Conservation (phyloP, 2,888 invertebrate genomes). For the Melinaea marsaeus region DNA sequence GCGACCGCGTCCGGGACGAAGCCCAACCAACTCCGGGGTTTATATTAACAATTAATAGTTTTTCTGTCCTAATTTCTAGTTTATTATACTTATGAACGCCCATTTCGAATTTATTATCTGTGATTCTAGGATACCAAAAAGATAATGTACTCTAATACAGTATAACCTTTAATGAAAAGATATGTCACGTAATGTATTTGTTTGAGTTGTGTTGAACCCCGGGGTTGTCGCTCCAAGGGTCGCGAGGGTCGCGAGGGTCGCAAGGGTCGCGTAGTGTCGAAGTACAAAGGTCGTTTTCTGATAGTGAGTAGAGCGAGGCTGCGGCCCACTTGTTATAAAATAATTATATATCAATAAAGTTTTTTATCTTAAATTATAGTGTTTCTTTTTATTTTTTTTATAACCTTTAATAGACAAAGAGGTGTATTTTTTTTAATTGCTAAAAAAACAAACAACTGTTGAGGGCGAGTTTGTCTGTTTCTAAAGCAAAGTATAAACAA, state of each 20-base stretch:
- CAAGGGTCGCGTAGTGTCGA: slow-evolving; percentile 34
- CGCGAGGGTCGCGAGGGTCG: slow-evolving; percentile 22
- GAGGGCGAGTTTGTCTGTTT: no score
- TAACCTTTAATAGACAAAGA: neutral
- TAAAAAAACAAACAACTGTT: no score
- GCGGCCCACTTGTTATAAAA: slow-evolving; percentile 64
- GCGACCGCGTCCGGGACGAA: no score
- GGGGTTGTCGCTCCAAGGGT: slow-evolving; percentile 42
- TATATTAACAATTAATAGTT: no score
- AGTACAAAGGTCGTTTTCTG: slow-evolving; percentile 38
- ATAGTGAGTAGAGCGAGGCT: slow-evolving; percentile 37
- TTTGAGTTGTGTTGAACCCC: slow-evolving; percentile 28
- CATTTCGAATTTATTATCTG: slow-evolving; percentile 28
- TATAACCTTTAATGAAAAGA: no score
- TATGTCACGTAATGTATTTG: neutral
- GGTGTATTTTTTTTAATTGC: no score
- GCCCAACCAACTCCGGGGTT: no score
- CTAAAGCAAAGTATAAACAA: no score
- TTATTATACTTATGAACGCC: slow-evolving; percentile 16
- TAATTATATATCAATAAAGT: slow-evolving; percentile 74
- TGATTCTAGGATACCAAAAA: slow-evolving; percentile 25
- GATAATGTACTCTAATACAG: no score
- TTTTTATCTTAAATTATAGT: slow-evolving; percentile 64
- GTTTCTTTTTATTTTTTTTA: slow-evolving; percentile 27
- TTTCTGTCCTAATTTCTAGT: neutral